Percentiles rank a stretch among this genome's conserved stretches.
Evolutionary conservation across 2,797 vertebrate genomes (phyloP).

Genomic region (Hirundo rustica): DNA sequence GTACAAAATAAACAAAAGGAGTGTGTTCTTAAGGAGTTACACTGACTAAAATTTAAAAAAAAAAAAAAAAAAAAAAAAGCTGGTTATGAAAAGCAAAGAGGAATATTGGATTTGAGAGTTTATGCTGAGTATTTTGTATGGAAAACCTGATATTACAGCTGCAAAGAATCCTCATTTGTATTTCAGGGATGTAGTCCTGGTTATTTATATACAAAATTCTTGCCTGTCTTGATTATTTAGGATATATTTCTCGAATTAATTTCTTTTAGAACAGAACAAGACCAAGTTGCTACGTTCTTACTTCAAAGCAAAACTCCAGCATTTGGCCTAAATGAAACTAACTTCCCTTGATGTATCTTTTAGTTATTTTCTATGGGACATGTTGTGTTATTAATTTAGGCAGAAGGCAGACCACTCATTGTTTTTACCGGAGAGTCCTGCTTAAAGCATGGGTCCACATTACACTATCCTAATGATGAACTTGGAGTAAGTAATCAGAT

Average conservation of each 20-base stretch:
- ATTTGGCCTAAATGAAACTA: constrained; percentile 16
- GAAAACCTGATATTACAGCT: background rate
- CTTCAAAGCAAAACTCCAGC: constrained; percentile 28
- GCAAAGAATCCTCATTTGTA: background rate
- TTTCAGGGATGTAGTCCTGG: background rate
- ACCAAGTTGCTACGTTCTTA: constrained; percentile 12
- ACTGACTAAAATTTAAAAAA: background rate
- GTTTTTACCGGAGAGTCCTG: background rate
- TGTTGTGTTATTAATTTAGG: constrained; percentile 37
- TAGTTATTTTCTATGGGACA: constrained; percentile 9
- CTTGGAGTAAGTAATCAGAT: background rate
- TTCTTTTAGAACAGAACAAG: background rate
- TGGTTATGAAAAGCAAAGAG: background rate
- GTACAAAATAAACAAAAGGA: background rate
- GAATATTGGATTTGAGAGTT: background rate
- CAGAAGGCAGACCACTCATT: constrained; percentile 10
- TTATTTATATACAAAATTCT: background rate
- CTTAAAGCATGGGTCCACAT: background rate
- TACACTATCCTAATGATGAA: background rate
- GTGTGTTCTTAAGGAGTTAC: background rate
- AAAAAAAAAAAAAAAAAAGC: background rate
- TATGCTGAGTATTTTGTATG: background rate
- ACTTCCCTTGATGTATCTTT: constrained; percentile 15
- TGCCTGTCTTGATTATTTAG: background rate
- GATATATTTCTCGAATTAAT: background rate